These are phyloP conservation scores for Drosophila nasuta DNA, from an alignment of 1,140 invertebrate genomes.

Conservation along the genomic window DNA sequence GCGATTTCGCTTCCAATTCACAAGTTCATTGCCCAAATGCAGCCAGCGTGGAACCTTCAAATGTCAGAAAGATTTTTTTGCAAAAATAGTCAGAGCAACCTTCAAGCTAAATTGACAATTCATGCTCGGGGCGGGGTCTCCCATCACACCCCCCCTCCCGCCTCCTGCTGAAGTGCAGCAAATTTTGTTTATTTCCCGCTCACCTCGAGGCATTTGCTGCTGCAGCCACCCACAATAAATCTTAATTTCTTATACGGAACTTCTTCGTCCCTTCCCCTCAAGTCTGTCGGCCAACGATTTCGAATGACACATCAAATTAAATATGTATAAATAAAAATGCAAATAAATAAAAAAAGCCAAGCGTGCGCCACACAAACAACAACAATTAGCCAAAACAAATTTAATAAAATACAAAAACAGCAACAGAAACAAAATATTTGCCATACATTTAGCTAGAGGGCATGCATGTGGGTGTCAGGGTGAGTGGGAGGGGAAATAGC, in stretches of 20 bases:
- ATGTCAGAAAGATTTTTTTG: slow-evolving; percentile 56
- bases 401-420: slow-evolving; percentile 16
- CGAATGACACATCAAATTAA: slow-evolving; percentile 80
- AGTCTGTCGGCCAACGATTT: slow-evolving; percentile 46
- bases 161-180: slow-evolving; percentile 12
- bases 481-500: background rate
- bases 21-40: slow-evolving; percentile 73
- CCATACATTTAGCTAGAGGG: slow-evolving; percentile 7
- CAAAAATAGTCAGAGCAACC: slow-evolving; percentile 36
- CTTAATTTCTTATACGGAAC: slow-evolving; percentile 59
- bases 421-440: slow-evolving; percentile 28
- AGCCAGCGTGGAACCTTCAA: slow-evolving; percentile 52
- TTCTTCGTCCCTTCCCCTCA: slow-evolving; percentile 6
- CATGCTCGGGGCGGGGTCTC: slow-evolving; percentile 39
- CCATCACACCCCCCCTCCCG: background rate
- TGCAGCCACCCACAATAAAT: slow-evolving; percentile 75
- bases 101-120: slow-evolving; percentile 57
- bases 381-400: slow-evolving; percentile 56
- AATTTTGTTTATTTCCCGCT: slow-evolving; percentile 15
- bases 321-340: slow-evolving; percentile 69
- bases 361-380: slow-evolving; percentile 16
- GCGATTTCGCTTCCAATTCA: slow-evolving; percentile 23
- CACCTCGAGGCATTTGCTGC: slow-evolving; percentile 41
- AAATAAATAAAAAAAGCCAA: slow-evolving; percentile 39
- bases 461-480: slow-evolving; percentile 21